Percentiles rank a stretch among this genome's conserved stretches.
These are phyloP conservation scores for Axinella damicornis DNA, from an alignment of 37 sponge, comb jelly and placozoan species.

Conservation along the genomic window DNA sequence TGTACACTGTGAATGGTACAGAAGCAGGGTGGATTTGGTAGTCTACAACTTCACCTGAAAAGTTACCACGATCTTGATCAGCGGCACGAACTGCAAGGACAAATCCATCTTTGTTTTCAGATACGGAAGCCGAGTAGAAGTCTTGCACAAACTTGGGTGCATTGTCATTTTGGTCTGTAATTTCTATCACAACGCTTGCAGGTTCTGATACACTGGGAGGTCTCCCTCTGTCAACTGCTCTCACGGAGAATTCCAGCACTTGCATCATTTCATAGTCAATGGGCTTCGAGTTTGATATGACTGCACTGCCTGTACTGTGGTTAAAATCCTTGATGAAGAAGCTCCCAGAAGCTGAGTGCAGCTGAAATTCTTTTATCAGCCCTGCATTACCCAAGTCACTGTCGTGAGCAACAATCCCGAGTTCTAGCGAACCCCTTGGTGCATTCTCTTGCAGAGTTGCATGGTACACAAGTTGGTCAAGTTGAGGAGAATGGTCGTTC, in stretches of 20 bases:
- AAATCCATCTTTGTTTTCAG: constrained; percentile 36
- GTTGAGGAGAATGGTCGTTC: constrained; percentile 49
- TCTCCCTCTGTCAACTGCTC: constrained; percentile 46
- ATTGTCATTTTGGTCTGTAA: constrained; percentile 74
- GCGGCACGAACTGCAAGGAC: constrained; percentile 49
- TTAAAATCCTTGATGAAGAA: constrained; percentile 45
- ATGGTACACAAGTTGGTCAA: constrained; percentile 20
- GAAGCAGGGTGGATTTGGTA: constrained; percentile 19
- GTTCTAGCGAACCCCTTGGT: constrained; percentile 20
- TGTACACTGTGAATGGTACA: constrained; percentile 50
- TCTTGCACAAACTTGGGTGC: constrained; percentile 41
- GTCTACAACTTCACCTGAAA: constrained; percentile 32
- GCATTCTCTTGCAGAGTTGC: constrained; percentile 34
- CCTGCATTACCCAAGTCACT: constrained; percentile 26
- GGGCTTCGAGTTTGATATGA: constrained; percentile 39
- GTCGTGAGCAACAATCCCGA: constrained; percentile 24
- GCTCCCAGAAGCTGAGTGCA: constrained; percentile 2
- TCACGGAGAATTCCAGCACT: constrained; percentile 9
- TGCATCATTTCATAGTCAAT: constrained; percentile 55
- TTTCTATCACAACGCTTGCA: constrained; percentile 28
- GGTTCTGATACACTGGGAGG: constrained; percentile 27
- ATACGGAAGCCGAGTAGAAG: constrained; percentile 26
- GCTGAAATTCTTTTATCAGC: constrained; percentile 23
- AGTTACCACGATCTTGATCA: constrained; percentile 65
- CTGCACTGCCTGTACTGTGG: constrained; percentile 9